Evolutionary conservation across 2,797 vertebrate genomes (phyloP).

Genomic region (Pelochelys cantorii): DNA sequence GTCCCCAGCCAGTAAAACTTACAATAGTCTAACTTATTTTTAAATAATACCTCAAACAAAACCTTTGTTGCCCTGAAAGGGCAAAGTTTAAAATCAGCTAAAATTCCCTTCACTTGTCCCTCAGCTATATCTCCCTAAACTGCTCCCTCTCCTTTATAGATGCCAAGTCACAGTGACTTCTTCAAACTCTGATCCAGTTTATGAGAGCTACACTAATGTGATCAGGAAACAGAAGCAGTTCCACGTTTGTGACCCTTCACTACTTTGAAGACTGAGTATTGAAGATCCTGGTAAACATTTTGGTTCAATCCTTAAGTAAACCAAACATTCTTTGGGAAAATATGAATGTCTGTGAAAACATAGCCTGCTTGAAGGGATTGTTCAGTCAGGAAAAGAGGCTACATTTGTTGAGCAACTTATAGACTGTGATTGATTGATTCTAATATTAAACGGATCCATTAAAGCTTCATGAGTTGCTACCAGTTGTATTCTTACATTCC

Average conservation of each 20-base stretch:
- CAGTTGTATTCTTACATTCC: conserved; percentile 12
- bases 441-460: not conserved
- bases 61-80: fast-evolving
- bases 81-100: not conserved
- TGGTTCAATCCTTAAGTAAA: not conserved
- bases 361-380: not conserved
- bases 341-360: not conserved
- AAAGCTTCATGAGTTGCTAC: conserved; percentile 25
- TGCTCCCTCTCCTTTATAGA: not conserved
- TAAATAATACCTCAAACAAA: not conserved
- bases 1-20: not conserved
- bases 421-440: not conserved
- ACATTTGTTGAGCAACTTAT: not conserved
- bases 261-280: not conserved
- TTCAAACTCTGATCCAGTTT: not conserved
- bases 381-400: not conserved
- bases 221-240: not conserved
- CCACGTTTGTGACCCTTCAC: not conserved
- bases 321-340: not conserved
- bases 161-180: not conserved
- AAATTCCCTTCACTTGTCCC: not conserved
- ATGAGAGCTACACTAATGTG: not conserved
- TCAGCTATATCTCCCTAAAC: not conserved
- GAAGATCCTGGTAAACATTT: not conserved
- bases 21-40: not conserved